Evolutionary conservation across 2,888 invertebrate species (phyloP), one percentile per base, ranked within the genome.

Genomic region (Rhopalosiphum nymphaeae): DNA sequence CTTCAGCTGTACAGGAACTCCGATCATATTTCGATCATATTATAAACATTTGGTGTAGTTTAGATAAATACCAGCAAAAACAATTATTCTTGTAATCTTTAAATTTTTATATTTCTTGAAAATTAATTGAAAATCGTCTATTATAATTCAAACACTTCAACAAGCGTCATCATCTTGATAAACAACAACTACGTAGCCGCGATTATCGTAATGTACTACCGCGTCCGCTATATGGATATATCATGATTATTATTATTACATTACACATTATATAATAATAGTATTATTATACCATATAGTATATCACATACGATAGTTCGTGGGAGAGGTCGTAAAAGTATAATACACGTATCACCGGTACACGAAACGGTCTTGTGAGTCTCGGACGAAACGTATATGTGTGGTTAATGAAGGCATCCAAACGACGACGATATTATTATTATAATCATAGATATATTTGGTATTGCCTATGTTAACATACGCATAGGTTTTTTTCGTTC

Each of bases 291-390:
- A 78, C 78, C 36, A 36, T 36, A 78, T 78, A n/a, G 78, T 78
- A 78, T 78, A 36, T 36, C 16, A 36, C 2, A 21, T 85, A 44
- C 44, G 26, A 42, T 44, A 61, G 92, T 89, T 67, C 92, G 92
- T 93, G 92, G 78, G 92, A 93, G 92, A 93, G 92, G 92, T 92
- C 92, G 36, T 78, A 78, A 78, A 78, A 36, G 9, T 36, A 67
- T 67, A 67, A 16, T 53, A 92, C n/a, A 26, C 44, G 67, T n/a
- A 36, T 36, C 36, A 36, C 21, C 36, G 36, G 21, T 78, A 21
- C 36, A 78, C 36, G 78, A n/a, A 67, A n/a, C 3, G 26, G 57
- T 89, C n/a, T 84, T 84, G 56, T 89, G 89, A 92, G 87, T 53
- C 36, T 3, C n/a, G 26, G 29, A 56, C 84, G 93, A 56, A 56